Evolutionary conservation across 2,797 vertebrate genomes (phyloP).

Genomic region (Sparus aurata): DNA sequence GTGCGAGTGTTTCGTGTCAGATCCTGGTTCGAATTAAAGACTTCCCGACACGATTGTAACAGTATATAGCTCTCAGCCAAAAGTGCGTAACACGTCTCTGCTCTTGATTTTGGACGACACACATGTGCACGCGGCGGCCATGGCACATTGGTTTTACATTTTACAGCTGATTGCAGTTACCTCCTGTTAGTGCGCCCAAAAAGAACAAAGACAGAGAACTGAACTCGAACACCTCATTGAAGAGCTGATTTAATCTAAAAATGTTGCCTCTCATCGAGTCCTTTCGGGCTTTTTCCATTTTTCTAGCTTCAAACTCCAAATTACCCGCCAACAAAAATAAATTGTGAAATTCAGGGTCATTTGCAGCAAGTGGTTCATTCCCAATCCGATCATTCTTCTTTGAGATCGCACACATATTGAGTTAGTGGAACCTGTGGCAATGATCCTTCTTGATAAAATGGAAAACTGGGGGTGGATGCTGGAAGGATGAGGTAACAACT

Average conservation of each 20-base stretch:
- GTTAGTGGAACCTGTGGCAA: neutral
- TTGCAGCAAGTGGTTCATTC: slow-evolving; percentile 29
- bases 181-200: slow-evolving; percentile 48
- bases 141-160: slow-evolving; percentile 59
- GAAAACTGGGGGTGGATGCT: neutral
- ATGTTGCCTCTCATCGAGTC: slow-evolving; percentile 30
- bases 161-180: slow-evolving; percentile 73
- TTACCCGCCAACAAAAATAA: slow-evolving; percentile 19
- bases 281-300: slow-evolving; percentile 28
- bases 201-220: slow-evolving; percentile 60
- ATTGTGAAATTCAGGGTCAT: slow-evolving; percentile 35
- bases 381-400: slow-evolving; percentile 1
- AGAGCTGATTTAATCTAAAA: slow-evolving; percentile 27
- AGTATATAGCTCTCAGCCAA: slow-evolving; percentile 55
- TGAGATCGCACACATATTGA: slow-evolving; percentile 13
- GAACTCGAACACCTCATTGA: slow-evolving; percentile 25
- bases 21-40: slow-evolving; percentile 76
- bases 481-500: neutral
- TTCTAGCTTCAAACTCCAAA: slow-evolving; percentile 7
- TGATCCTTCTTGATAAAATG: slow-evolving; percentile 19
- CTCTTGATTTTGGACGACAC: slow-evolving; percentile 57
- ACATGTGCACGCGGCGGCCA: slow-evolving; percentile 8
- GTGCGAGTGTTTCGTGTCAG: slow-evolving; percentile 23
- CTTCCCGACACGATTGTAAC: slow-evolving; percentile 72
- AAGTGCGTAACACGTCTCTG: slow-evolving; percentile 41